Conservation (phyloP, 2,888 invertebrate genomes). For the Xestia c-nigrum region DNA sequence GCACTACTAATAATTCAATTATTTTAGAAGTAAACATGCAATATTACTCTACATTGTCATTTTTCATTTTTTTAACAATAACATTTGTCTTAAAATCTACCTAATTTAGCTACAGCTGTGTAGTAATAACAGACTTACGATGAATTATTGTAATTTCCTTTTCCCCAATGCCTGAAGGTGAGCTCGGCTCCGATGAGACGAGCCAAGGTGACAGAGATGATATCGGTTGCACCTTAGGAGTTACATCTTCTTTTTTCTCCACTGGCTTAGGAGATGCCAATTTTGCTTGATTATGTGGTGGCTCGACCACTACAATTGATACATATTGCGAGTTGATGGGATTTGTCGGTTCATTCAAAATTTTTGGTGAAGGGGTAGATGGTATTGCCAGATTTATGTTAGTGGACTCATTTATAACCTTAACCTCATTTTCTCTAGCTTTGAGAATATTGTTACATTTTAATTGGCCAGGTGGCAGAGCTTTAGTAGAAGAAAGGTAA, state of each 20-base stretch:
- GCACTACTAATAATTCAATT: conserved; percentile 62
- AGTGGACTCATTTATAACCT: conserved; percentile 86
- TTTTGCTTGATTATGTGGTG: conserved; percentile 82
- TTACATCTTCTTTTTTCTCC: conserved; percentile 87
- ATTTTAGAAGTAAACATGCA: conserved; percentile 42
- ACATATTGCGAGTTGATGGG: conserved; percentile 88
- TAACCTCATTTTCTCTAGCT: conserved; percentile 91
- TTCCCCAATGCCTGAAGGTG: conserved; percentile 91
- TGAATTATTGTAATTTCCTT: conserved; percentile 93
- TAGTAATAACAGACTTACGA: conserved; percentile 96
- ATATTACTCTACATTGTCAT: conserved; percentile 40
- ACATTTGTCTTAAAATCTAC: conserved; percentile 1
- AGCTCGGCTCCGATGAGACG: conserved; percentile 93
- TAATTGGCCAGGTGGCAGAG: conserved; percentile 96
- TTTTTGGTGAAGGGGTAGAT: conserved; percentile 88
- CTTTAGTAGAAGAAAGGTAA: conserved; percentile 92
- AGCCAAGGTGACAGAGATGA: conserved; percentile 95
- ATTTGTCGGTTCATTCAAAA: conserved; percentile 88
- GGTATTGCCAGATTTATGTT: conserved; percentile 86
- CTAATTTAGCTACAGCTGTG: conserved; percentile 91
- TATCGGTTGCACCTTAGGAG: conserved; percentile 91
- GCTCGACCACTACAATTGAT: conserved; percentile 88
- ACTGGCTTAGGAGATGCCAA: conserved; percentile 85
- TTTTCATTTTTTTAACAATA: conserved; percentile 14
- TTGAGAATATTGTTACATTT: conserved; percentile 98